Conservation (phyloP, 2,797 vertebrate genomes). For the Rhinophrynus dorsalis region DNA sequence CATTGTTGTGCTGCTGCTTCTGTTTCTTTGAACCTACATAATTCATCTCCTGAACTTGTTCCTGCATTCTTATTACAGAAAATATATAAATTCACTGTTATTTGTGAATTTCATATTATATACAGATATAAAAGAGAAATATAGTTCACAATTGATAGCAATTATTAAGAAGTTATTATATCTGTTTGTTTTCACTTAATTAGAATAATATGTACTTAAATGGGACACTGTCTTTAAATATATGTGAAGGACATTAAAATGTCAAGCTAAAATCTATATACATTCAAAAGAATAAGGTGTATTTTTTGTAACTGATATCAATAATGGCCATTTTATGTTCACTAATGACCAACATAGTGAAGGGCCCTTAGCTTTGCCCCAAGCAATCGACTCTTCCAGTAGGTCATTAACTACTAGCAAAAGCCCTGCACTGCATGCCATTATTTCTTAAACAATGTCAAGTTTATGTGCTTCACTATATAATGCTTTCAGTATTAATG, state of each 20-base stretch:
- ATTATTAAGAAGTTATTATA: no score
- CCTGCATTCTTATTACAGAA: no score
- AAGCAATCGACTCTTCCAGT: constrained; percentile 56
- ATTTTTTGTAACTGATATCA: constrained; percentile 37
- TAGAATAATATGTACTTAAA: no score
- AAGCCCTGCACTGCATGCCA: constrained; percentile 60
- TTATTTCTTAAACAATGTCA: constrained; percentile 58
- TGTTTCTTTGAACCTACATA: no score
- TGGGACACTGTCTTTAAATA: neutral
- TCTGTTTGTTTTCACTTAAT: neutral
- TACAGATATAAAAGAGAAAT: neutral
- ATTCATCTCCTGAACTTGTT: no score
- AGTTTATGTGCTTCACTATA: constrained; percentile 23
- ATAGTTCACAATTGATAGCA: no score
- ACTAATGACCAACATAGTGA: constrained; percentile 67
- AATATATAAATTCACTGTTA: no score
- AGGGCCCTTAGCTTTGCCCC: constrained; percentile 63
- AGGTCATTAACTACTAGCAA: constrained; percentile 65
- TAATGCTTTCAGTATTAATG: constrained; percentile 24
- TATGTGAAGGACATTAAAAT: neutral
- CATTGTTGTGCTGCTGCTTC: no score
- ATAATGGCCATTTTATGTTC: constrained; percentile 38
- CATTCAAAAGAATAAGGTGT: constrained; percentile 14
- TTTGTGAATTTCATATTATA: neutral
- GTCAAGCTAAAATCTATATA: neutral